Evolutionary conservation across 2,888 invertebrate species (phyloP), one percentile per base, ranked within the genome.

Genomic region (Heliconius sara): DNA sequence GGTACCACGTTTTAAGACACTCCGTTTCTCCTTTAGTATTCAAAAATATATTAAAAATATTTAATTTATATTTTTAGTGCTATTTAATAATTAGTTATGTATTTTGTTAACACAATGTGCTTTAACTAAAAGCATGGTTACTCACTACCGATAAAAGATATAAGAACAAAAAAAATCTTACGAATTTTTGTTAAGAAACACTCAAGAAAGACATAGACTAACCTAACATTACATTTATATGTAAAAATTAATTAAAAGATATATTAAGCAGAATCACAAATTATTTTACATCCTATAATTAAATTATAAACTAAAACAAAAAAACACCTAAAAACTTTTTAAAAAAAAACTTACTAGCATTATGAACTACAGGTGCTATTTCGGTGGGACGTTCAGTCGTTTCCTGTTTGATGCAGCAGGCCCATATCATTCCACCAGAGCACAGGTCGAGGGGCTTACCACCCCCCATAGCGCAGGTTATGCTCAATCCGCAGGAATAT

Each of bases 371-470:
- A 0, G 95, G 95, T 34, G 96, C 97, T 25, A 96, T 92, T 85
- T 97, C 96, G 67, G 93, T 89, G 84, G 96, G 92, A 90, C 93
- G 89, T 88, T 96, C 91, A 63, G 95, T 96, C 87, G 89, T 91
- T 22, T 97, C 97, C 83, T 96, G 96, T 90, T 98, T 98, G 16
- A 99, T 97, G 88, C 99, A 99, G 91, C 99, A 99, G 9, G 98
- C 97, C 98, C 99, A 99, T 85, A 99, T 98, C 96, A 98, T 97
- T 77, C 99, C 99, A 34, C 99, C 99, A 19, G 98, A 98, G 90
- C 99, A 99, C 0, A 98, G 96, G 92, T 99, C 98, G 88, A 99
- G 91, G 1, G 98, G 98, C 84, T 97, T 97, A 7, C 98, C 98
- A 1, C 99, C 98, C 9, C 97, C 97, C 79, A 99, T 95, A 19